Conservation (phyloP, 2,113 vertebrate species). For the Megaptera novaeangliae region DNA sequence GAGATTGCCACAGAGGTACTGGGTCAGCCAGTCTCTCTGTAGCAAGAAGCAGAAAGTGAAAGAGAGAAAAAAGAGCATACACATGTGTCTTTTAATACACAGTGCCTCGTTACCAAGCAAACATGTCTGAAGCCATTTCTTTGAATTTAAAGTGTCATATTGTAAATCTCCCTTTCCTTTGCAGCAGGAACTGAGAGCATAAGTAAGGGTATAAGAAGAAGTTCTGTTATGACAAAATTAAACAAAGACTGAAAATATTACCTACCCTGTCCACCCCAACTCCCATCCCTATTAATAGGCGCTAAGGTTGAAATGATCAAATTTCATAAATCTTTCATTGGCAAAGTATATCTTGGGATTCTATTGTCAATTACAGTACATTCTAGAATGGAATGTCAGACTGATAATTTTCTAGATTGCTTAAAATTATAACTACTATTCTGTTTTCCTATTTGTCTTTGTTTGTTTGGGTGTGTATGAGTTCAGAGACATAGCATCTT, state of each 20-base stretch:
- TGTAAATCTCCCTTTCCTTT: background rate
- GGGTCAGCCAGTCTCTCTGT: background rate
- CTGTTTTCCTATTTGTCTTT: background rate
- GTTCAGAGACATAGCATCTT: background rate
- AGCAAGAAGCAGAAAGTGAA: background rate
- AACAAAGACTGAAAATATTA: background rate
- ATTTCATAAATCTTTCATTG: background rate
- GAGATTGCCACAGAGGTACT: background rate
- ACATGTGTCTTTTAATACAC: background rate
- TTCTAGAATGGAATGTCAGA: background rate
- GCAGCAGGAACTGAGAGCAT: background rate
- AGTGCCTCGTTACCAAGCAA: background rate
- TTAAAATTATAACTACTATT: background rate
- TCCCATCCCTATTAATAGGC: too few species aligned
- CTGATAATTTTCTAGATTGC: background rate
- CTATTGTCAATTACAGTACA: background rate
- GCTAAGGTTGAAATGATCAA: background rate
- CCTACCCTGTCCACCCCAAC: background rate
- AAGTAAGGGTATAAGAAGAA: background rate
- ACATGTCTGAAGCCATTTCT: background rate
- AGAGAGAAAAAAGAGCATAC: background rate
- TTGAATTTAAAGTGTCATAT: background rate
- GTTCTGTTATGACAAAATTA: background rate
- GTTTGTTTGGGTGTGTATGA: background rate
- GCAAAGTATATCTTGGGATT: background rate